Base-by-base conservation (phyloP, 2,888 invertebrate species). In the Eutolmus rufibarbis region DNA sequence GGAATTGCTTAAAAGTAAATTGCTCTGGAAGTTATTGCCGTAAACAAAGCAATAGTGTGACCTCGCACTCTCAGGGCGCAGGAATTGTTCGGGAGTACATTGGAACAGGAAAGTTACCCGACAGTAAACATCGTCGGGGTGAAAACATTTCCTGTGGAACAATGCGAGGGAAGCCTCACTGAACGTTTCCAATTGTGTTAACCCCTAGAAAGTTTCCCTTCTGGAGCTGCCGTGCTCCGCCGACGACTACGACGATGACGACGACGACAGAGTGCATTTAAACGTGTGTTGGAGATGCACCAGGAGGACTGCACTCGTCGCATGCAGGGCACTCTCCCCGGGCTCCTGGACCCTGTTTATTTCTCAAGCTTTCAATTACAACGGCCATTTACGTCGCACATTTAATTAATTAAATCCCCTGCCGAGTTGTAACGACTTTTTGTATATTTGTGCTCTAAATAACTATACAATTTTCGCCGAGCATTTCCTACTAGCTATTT, bases 331-430 rank as follows among this genome's bases (percentile, higher is more conserved):
- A 28, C 23, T 2, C 28, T 19, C 12, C 40, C 12, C 40, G 40
- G 66, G 28, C 0, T 8, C 23, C 66, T 66, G 57, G 57, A 57
- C 57, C 28, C 28, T 31, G 81, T 46, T 81, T 81, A 81, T 56
- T 28, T 56, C 14, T 66, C 66, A 23, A 40, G 56, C 56, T 56
- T 56, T 51, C 81, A 51, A 81, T 81, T 56, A 81, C 51, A 81
- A 81, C 34, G 51, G 56, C 51, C 56, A 81, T 81, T 81, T 81
- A 28, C 81, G 81, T 81, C 56, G 56, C 81, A 81, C 81, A 56
- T 81, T 81, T 81, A 81, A 81, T 81, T 81, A 81, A 81, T 81
- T 81, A 81, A 81, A 81, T 81, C 81, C 56, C 81, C 81, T 81
- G 81, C 81, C 81, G 81, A 81, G 81, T 56, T 81, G 81, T 81